Conservation (phyloP, 2,113 vertebrate genomes). For the Arizona elegans region DNA sequence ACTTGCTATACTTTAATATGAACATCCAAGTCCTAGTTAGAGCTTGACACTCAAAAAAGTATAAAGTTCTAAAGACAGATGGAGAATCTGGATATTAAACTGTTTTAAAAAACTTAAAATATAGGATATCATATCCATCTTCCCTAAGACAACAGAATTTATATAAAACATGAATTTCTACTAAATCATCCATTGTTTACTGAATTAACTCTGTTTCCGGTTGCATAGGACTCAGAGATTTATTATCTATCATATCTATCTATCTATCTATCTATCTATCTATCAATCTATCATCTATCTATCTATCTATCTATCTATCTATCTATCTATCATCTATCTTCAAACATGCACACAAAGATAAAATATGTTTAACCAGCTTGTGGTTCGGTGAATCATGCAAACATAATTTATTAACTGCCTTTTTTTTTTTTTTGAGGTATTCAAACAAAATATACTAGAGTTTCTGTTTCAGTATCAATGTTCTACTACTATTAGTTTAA, state of each 20-base stretch:
- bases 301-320: no score
- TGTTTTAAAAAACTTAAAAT: not conserved
- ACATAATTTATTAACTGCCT: not conserved
- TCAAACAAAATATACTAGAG: not conserved
- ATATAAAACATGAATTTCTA: not conserved
- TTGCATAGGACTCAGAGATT: not conserved
- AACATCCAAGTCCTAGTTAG: not conserved
- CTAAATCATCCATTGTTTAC: not conserved
- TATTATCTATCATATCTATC: not conserved
- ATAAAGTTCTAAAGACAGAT: not conserved
- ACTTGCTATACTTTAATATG: not conserved
- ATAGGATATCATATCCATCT: not conserved
- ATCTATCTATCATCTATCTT: no score
- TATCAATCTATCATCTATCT: no score
- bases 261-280: no score
- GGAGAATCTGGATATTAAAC: not conserved
- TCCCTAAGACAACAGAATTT: not conserved
- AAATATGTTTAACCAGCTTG: not conserved
- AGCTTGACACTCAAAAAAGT: not conserved
- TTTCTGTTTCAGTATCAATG: not conserved
- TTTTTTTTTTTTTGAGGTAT: not conserved
- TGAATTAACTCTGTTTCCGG: not conserved
- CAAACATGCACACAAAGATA: not conserved
- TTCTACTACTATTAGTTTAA: not conserved
- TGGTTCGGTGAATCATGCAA: not conserved